Conservation (phyloP, 2,888 invertebrate species). For the Pammene aurita region DNA sequence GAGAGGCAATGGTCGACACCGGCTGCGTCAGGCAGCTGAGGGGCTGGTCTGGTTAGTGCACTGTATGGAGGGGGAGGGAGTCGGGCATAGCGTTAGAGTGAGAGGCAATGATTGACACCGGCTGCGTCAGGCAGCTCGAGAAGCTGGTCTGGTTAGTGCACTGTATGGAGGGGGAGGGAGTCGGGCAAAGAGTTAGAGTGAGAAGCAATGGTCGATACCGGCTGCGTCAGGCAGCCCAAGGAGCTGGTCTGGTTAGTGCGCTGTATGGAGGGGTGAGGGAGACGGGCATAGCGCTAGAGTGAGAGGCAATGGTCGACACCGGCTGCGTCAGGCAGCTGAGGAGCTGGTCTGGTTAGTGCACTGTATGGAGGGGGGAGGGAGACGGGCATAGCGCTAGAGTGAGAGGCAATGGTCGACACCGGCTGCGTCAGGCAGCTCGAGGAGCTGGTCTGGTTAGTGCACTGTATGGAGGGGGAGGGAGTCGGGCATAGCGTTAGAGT, state of each 20-base stretch:
- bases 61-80: background rate
- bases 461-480: no score
- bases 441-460: slow-evolving; percentile 90
- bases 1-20: slow-evolving; percentile 88
- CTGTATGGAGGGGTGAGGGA: no score
- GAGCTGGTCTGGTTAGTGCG: slow-evolving; percentile 90
- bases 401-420: slow-evolving; percentile 91
- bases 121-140: slow-evolving; percentile 87
- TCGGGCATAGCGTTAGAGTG: no score
- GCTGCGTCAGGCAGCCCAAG: slow-evolving; percentile 87
- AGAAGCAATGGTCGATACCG: slow-evolving; percentile 89
- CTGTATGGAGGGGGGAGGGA: background rate
- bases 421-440: slow-evolving; percentile 88
- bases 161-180: no score
- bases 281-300: no score
- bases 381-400: no score
- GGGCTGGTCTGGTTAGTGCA: slow-evolving; percentile 92
- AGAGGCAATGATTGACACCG: slow-evolving; percentile 91
- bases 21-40: slow-evolving; percentile 87
- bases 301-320: slow-evolving; percentile 88
- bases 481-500: no score
- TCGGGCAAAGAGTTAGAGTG: no score
- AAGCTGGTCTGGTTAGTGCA: slow-evolving; percentile 90
- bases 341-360: slow-evolving; percentile 92
- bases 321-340: slow-evolving; percentile 87